A percentile compares a stretch with the other conserved stretches of the same genome.
phyloP scores from a whole-genome alignment of 2,113 vertebrate genomes.

The Prionailurus bengalensis region DNA sequence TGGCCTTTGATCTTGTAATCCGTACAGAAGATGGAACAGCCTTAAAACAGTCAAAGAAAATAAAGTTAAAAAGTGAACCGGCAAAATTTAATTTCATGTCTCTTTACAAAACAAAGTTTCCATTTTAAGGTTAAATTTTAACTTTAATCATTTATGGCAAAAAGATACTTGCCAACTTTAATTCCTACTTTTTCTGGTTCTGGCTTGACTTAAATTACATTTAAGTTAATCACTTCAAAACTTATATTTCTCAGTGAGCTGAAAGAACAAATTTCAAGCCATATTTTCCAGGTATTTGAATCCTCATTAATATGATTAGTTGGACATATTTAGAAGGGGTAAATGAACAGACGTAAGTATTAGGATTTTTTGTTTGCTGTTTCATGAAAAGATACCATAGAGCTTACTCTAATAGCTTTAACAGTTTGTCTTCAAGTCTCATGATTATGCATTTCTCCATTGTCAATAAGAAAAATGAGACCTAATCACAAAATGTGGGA shows the following conservation, averaged over 20 bases:
- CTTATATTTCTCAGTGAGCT: background rate
- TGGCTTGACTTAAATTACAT: slow-evolving; percentile 36
- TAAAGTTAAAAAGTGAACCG: background rate
- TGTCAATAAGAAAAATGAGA: slow-evolving; percentile 42
- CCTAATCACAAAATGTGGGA: background rate
- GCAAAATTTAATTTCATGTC: slow-evolving; percentile 31
- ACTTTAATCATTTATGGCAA: slow-evolving; percentile 6
- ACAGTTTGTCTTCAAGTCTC: slow-evolving; percentile 22
- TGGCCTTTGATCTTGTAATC: slow-evolving; percentile 88
- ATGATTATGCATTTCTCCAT: background rate
- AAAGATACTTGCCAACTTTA: slow-evolving; percentile 48
- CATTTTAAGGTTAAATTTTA: slow-evolving; percentile 58
- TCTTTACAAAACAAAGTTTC: slow-evolving; percentile 32
- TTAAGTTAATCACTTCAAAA: slow-evolving; percentile 42
- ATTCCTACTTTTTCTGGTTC: background rate
- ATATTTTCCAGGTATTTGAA: slow-evolving; percentile 38
- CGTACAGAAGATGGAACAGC: slow-evolving; percentile 73
- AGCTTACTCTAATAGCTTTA: background rate
- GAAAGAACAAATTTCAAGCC: slow-evolving; percentile 8
- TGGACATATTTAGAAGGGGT: background rate
- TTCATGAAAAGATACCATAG: background rate
- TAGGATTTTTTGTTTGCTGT: background rate
- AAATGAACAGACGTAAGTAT: background rate
- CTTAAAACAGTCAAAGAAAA: slow-evolving; percentile 76
- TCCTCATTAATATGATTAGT: background rate